Percentiles rank a stretch among this genome's conserved stretches.
Evolutionary conservation across 2,113 vertebrate genomes (phyloP).

Genomic region (Aphelocoma coerulescens): DNA sequence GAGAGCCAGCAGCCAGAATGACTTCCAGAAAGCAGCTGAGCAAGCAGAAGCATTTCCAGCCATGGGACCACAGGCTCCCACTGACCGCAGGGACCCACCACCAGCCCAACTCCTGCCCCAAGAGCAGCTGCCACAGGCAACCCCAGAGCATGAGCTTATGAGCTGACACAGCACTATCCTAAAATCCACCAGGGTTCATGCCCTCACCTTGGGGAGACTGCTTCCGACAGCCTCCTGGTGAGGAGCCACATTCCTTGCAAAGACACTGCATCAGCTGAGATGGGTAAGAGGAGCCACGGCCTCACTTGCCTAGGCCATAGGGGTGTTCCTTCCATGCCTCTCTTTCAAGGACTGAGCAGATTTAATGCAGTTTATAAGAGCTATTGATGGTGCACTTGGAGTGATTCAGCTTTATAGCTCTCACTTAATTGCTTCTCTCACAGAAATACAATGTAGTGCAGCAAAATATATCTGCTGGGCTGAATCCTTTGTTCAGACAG

Average conservation of each 20-base stretch:
- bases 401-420: neutral
- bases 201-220: neutral
- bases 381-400: neutral
- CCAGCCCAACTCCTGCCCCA: neutral
- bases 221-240: neutral
- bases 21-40: neutral
- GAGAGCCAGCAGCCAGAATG: neutral
- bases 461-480: neutral
- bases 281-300: neutral
- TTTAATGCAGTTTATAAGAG: neutral
- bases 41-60: neutral
- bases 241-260: neutral
- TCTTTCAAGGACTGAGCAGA: neutral
- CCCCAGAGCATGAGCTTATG: neutral
- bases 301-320: accelerated
- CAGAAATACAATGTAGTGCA: neutral
- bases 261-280: neutral
- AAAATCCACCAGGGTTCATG: neutral
- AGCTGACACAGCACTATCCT: neutral
- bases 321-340: neutral
- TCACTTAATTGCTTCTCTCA: neutral
- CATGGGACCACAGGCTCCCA: neutral
- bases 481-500: neutral
- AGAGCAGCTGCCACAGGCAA: accelerated
- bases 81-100: neutral